Evolutionary conservation across 2,113 vertebrate genomes (phyloP).

Genomic region (Amblyornis subalaris): DNA sequence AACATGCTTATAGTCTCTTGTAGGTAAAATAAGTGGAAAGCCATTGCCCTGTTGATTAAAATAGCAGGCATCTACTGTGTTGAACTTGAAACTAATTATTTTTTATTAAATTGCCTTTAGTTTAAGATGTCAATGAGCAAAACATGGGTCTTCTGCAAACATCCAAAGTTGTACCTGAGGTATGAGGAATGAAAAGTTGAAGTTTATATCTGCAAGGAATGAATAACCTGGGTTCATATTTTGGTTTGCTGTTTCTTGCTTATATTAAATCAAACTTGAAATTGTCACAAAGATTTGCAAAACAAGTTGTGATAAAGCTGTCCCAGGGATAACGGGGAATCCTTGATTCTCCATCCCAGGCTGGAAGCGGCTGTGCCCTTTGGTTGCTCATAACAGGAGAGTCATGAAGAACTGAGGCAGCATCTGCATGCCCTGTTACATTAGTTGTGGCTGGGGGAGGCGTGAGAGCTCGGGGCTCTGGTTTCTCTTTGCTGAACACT

Average conservation of each 20-base stretch:
- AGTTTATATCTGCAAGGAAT: neutral
- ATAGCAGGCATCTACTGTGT: neutral
- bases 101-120: neutral
- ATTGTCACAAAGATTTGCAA: neutral
- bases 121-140: neutral
- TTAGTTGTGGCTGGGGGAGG: neutral
- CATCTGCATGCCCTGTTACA: neutral
- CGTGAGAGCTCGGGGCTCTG: rapidly evolving
- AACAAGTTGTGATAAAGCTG: neutral
- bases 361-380: neutral
- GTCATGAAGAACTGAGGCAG: neutral
- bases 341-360: rapidly evolving
- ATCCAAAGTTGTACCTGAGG: neutral
- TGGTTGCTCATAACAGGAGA: neutral
- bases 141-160: rapidly evolving
- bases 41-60: neutral
- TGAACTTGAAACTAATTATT: neutral
- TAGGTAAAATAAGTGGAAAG: neutral
- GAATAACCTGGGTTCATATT: neutral
- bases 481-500: neutral
- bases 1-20: neutral
- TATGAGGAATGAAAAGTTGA: neutral
- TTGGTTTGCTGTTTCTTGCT: neutral
- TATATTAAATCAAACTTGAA: neutral
- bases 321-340: neutral